Conservation (phyloP, 2,888 invertebrate species). For the Limenitis arthemis region DNA sequence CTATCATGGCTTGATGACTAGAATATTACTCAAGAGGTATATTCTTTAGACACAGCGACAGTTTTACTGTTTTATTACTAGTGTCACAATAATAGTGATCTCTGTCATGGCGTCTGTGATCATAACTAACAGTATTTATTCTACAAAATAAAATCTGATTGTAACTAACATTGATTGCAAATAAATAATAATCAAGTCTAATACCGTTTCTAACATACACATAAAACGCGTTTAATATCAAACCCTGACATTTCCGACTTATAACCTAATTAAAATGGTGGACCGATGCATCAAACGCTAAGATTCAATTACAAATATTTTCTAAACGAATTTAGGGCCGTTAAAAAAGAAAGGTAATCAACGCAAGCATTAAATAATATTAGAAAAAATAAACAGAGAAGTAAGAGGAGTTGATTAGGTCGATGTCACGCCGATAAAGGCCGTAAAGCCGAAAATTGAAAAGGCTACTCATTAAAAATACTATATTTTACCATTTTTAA, state of each 20-base stretch:
- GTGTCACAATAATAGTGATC: no score
- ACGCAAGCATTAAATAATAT: slow-evolving; percentile 42
- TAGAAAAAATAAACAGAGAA: slow-evolving; percentile 35
- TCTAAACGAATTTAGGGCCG: slow-evolving; percentile 12
- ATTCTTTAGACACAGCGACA: no score
- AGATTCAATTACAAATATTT: slow-evolving; percentile 35
- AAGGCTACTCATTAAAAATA: slow-evolving; percentile 67
- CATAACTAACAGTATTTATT: background rate
- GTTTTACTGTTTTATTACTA: no score
- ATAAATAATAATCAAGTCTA: slow-evolving; percentile 21
- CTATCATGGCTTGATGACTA: no score
- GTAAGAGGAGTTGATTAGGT: slow-evolving; percentile 60
- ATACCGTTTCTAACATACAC: slow-evolving; percentile 10
- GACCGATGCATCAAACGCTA: slow-evolving; percentile 33
- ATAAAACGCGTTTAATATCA: slow-evolving; percentile 16
- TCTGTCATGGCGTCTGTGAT: no score
- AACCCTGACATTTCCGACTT: slow-evolving; percentile 16
- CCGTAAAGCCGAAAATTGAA: slow-evolving; percentile 68
- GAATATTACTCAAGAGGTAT: no score
- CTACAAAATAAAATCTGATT: slow-evolving; percentile 6
- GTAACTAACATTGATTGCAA: slow-evolving; percentile 12
- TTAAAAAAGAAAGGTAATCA: slow-evolving; percentile 61
- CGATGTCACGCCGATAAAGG: slow-evolving; percentile 71
- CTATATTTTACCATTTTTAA: slow-evolving; percentile 69
- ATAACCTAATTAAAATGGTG: slow-evolving; percentile 21